A percentile compares a stretch with the other conserved stretches of the same genome.
These are phyloP conservation scores for Grallaria varia DNA, from an alignment of 2,113 vertebrate genomes.

Conservation along the genomic window DNA sequence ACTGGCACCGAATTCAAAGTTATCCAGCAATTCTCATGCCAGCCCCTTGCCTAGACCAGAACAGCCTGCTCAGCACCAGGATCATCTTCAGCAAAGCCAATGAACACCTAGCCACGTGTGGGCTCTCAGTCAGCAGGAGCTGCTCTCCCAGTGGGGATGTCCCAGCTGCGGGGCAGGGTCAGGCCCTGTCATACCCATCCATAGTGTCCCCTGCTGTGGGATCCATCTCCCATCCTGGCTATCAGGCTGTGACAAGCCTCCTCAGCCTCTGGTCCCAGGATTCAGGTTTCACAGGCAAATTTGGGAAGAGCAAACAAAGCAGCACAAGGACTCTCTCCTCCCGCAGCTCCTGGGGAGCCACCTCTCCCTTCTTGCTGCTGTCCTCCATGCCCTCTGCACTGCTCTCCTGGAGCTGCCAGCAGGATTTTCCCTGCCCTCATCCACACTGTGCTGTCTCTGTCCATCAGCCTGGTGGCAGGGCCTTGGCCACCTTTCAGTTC, in stretches of 20 bases:
- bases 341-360: rapidly evolving
- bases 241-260: neutral
- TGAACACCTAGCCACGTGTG: rapidly evolving
- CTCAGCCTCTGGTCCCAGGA: neutral
- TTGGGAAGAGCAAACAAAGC: neutral
- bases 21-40: neutral
- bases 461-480: neutral
- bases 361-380: neutral
- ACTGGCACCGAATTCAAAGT: neutral
- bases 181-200: neutral
- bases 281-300: neutral
- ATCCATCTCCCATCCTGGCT: neutral
- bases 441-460: neutral
- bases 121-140: rapidly evolving
- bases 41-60: neutral
- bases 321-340: neutral
- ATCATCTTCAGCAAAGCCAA: neutral
- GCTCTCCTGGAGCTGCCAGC: neutral
- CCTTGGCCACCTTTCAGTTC: neutral
- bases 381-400: neutral
- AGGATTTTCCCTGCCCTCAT: neutral
- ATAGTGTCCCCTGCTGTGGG: neutral
- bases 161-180: neutral
- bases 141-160: neutral
- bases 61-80: neutral